Evolutionary conservation across 1,140 invertebrate species (phyloP), one percentile per base, ranked within the genome.

Genomic region (Stenopsyche tienmushanensis): DNA sequence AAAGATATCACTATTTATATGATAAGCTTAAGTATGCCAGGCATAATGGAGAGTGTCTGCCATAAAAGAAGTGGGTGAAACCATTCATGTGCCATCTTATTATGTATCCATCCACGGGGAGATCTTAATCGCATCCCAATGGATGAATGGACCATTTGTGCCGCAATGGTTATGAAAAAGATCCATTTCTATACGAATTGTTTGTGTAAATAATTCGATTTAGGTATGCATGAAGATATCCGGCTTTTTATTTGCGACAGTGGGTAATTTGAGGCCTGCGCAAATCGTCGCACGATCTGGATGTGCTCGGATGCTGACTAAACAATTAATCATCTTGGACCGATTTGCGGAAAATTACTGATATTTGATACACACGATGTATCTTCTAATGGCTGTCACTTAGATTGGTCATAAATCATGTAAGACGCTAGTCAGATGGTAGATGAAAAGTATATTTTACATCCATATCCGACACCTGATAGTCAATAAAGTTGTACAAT

Each of bases 191-290:
- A 65, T 65, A 63, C 63, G 57, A 57, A 62, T 55, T 65, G 52
- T 64, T 69, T 62, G 67, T 65, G 63, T 62, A 65, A 69, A 69
- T 69, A 65, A 69, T 69, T 69, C 67, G 58, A 65, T 65, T 69
- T 69, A 63, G 57, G 20, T 69, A 69, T 69, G 67, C 67, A 69
- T 65, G 63, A 65, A 65, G 67, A 69, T 69, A 69, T 69, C 67
- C 67, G 49, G 67, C 17, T 59, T 42, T 69, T 69, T 69, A 63
- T 69, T 24, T 20, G 18, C 21, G 44, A 34, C 3, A 26, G 7
- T 17, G 41, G 29, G 57, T 60, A 60, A 60, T 60, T 60, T 34
- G 57, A 60, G 25, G 9, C 26, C 18, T 13, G 50, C n/a, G n/a
- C 9, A 17, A 53, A 15, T 53, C 10, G 13, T 25, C 7, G 53